A percentile compares a stretch with the other conserved stretches of the same genome.
phyloP scores from a whole-genome alignment of 2,888 invertebrate species.

The Tanypteryx hageni region DNA sequence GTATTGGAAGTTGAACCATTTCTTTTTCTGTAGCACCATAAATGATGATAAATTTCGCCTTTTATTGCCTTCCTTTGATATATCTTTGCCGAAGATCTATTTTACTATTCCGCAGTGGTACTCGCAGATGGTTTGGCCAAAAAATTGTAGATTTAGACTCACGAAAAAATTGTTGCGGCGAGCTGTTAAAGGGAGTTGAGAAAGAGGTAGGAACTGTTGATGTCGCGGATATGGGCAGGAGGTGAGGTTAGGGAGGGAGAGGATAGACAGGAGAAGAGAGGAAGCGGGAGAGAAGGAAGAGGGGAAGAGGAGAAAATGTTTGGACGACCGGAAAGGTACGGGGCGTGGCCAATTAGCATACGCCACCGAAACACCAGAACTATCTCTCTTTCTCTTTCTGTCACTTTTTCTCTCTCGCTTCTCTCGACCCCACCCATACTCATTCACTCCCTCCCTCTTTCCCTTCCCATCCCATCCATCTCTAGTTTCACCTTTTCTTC shows the following conservation, averaged over 20 bases:
- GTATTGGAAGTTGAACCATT: too few relatives aligned
- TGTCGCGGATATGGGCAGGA: neutral
- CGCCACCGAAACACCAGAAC: constrained; percentile 36
- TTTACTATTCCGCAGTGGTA: neutral
- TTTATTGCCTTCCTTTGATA: neutral
- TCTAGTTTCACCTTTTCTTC: neutral
- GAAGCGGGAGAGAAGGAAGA: neutral
- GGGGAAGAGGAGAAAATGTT: neutral
- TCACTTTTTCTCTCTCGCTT: neutral
- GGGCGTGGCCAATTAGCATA: constrained; percentile 54
- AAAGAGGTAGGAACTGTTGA: neutral
- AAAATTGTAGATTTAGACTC: neutral
- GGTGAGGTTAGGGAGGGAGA: neutral
- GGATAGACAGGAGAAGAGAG: neutral
- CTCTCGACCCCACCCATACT: neutral
- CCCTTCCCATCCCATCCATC: neutral
- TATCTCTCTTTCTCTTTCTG: neutral
- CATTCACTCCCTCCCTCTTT: neutral
- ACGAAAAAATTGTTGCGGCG: neutral
- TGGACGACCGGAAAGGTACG: constrained; percentile 30
- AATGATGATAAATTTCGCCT: neutral
- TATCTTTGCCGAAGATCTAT: neutral
- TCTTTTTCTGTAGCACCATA: too few relatives aligned
- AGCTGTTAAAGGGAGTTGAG: neutral
- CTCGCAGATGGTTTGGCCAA: neutral